Evolutionary conservation across 2,888 invertebrate species (phyloP), one percentile per base, ranked within the genome.

Genomic region (Andrena flavipes): DNA sequence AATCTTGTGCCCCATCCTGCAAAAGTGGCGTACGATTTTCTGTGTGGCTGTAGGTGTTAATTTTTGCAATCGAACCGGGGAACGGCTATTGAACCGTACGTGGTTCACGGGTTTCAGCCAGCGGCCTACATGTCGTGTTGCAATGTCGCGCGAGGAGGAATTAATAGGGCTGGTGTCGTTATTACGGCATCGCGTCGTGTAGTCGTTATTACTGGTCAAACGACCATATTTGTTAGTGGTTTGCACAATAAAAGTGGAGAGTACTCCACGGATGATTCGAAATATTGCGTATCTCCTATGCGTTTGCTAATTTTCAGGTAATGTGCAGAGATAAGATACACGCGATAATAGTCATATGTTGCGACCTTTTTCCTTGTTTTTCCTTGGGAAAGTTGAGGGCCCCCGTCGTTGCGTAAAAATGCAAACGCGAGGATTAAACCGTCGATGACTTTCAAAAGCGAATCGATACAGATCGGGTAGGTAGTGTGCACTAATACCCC

Each of bases 91-190:
- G 70, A 74, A 74, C 63, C 30, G 26, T 74, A 70, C 73, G 70
- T 73, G 70, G 73, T 60, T 23, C 59, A 69, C 16, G 69, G 33
- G 62, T 69, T 67, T 59, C 71, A 67, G 42, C 56, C 62, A 49
- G 13, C 82, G 63, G 65, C 84, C 80, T 84, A 86, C 86, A 74
- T 63, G 80, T 69, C 56, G 42, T 86, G 86, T 86, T 75, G 83
- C 78, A 86, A 86, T 78, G 73, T 75, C 67, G 60, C 62, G 64
- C 29, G 60, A 65, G 62, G 60, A 65, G 62, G 73, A 77, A 85
- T 82, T 82, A 80, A 75, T 82, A 74, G 75, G 62, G 71, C 65
- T 59, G 51, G 59, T 42, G 42, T 71, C 56, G 70, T 78, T 80
- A 76, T 86, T 86, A 79, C 76, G 30, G 76, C 82, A 82, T 75